phyloP scores from a whole-genome alignment of 2,797 vertebrate species.

The Eulemur mongoz region DNA sequence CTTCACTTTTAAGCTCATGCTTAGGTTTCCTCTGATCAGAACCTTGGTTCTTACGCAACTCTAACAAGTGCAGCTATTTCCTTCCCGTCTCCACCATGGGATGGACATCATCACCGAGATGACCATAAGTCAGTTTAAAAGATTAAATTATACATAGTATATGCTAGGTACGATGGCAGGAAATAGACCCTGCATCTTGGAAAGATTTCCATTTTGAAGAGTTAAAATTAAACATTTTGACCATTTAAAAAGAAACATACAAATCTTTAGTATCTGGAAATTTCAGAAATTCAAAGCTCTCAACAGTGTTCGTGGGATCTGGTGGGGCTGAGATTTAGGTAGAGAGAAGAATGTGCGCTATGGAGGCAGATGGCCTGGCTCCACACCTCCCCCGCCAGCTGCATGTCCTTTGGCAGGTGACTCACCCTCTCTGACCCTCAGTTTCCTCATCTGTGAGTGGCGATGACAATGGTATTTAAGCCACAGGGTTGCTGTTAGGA shows the following conservation, averaged over 20 bases:
- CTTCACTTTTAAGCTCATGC: not conserved
- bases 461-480: not conserved
- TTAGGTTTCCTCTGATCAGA: not conserved
- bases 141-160: not conserved
- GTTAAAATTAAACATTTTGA: not conserved
- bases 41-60: not conserved
- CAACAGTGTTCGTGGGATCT: not conserved
- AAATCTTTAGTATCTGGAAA: not conserved
- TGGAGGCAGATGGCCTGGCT: not conserved
- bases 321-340: not conserved
- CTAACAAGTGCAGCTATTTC: not conserved
- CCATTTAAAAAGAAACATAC: not conserved
- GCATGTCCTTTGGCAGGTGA: not conserved
- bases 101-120: not conserved
- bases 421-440: conserved; percentile 53
- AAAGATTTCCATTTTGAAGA: conserved; percentile 14
- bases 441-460: not conserved
- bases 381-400: not conserved
- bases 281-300: not conserved
- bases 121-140: not conserved
- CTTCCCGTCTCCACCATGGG: not conserved
- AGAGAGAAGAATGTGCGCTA: not conserved
- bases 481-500: not conserved
- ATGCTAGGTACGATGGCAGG: not conserved
- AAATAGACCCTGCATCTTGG: not conserved